phyloP scores from a whole-genome alignment of 2,888 invertebrate species.

The Rhamnusium bicolor region DNA sequence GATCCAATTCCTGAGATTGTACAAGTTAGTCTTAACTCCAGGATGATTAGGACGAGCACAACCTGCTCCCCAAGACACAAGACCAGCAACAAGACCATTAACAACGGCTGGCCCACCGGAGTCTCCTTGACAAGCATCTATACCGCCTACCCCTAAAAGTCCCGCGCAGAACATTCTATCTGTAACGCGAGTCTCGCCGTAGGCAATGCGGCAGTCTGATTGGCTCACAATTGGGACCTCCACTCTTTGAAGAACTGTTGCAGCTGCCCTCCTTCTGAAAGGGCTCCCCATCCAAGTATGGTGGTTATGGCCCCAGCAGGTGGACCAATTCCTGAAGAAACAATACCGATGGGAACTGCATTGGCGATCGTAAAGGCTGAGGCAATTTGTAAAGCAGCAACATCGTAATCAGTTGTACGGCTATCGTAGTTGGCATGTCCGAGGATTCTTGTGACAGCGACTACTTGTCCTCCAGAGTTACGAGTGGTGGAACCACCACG shows the following conservation, averaged over 20 bases:
- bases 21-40: conserved; percentile 45
- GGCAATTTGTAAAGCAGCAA: conserved; percentile 37
- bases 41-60: conserved; percentile 47
- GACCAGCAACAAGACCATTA: not conserved
- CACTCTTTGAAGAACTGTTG: conserved; percentile 35
- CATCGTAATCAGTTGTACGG: conserved; percentile 46
- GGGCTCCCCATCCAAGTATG: conserved; percentile 46
- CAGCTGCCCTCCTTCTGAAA: conserved; percentile 31
- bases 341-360: not conserved
- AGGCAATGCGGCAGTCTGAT: conserved; percentile 16
- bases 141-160: conserved; percentile 70
- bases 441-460: conserved; percentile 12
- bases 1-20: not conserved
- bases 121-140: conserved; percentile 73
- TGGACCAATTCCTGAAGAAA: conserved; percentile 18
- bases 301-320: conserved; percentile 21
- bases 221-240: conserved; percentile 38
- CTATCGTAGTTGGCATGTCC: conserved; percentile 37
- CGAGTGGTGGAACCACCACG: conserved; percentile 46
- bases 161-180: conserved; percentile 75
- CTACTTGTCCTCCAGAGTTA: conserved; percentile 45
- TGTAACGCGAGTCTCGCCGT: conserved; percentile 57
- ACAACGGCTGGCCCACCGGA: conserved; percentile 44
- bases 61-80: conserved; percentile 30
- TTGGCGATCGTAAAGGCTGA: not conserved